Evolutionary conservation across 2,888 invertebrate species (phyloP), one percentile per base, ranked within the genome.

Genomic region (Spilarctia lutea): DNA sequence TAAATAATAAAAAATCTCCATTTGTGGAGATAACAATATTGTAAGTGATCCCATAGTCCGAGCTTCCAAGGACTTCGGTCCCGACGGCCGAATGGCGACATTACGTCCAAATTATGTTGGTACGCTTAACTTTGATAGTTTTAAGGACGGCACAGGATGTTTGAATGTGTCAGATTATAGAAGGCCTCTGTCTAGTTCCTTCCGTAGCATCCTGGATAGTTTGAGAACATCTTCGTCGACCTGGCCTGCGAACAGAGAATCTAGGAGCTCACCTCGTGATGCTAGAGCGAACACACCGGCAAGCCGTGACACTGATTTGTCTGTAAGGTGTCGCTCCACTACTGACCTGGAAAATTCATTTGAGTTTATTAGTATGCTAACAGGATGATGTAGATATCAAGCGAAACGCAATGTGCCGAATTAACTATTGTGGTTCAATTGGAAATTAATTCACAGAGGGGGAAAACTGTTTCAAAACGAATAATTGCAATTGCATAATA

Each of bases 241-340:
- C 75, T 94, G 93, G 0, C 95, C 95, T 2, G 95, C 87, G 88
- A 96, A 96, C 7, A 96, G 84, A 0, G 95, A 91, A 85, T 96
- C 96, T 7, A 96, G 90, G 11, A 96, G 90, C 60, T 95, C 95
- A 10, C 91, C 94, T 42, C 95, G 89, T 0, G 94, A 94, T 0
- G 92, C 95, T 18, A 95, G 89, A 0, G 91, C 87, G 83, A 98
- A 98, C 20, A 98, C 97, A 73, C 97, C 97, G 76, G 98, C 98
- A 74, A 98, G 97, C 4, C 98, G 96, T 3, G 96, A 96, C 63
- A 98, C 96, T 0, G 98, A 98, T 91, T 99, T 99, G 83, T 98
- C 98, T 7, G 98, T 98, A 6, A 98, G 96, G 88, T 99, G 98
- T 48, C 97, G 96, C 86, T 97, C 96, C 71, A 98, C 98, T 63